Conservation (phyloP, 2,888 invertebrate genomes). For the Drosophila parthenogenetica region DNA sequence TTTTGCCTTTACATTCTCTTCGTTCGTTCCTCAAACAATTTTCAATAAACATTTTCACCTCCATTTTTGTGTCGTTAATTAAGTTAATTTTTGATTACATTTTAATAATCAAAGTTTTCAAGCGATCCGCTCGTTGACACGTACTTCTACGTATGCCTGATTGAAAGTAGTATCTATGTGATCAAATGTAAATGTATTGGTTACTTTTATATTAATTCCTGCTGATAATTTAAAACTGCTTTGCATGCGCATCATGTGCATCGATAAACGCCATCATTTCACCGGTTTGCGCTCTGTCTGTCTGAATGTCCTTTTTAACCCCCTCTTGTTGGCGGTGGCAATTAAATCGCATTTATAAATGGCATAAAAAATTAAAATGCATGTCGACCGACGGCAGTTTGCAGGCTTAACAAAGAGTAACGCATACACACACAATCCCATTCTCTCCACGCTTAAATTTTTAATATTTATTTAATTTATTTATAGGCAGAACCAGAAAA, state of each 20-base stretch:
- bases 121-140: conserved; percentile 53
- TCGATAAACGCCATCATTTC: conserved; percentile 71
- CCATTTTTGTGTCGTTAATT: conserved; percentile 64
- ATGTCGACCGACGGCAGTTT: conserved; percentile 31
- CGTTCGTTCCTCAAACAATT: conserved; percentile 28
- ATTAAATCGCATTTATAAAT: conserved; percentile 72
- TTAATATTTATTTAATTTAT: conserved; percentile 12
- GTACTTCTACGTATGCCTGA: conserved; percentile 36
- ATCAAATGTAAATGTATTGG: conserved; percentile 10
- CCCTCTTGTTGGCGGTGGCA: conserved; percentile 38
- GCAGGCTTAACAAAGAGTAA: conserved; percentile 9
- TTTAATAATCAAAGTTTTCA: conserved; percentile 70
- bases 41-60: conserved; percentile 52
- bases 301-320: conserved; percentile 9
- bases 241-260: conserved; percentile 71
- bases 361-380: conserved; percentile 51
- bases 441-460: conserved; percentile 6
- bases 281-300: conserved; percentile 23
- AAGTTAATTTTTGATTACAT: conserved; percentile 79
- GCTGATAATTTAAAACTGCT: conserved; percentile 74
- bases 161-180: conserved; percentile 12
- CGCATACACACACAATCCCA: conserved; percentile 18
- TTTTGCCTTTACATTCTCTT: conserved; percentile 22
- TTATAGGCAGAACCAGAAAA: not conserved
- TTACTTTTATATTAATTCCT: conserved; percentile 60